Evolutionary conservation across 2,888 invertebrate species (phyloP).

Genomic region (Encarsia formosa): DNA sequence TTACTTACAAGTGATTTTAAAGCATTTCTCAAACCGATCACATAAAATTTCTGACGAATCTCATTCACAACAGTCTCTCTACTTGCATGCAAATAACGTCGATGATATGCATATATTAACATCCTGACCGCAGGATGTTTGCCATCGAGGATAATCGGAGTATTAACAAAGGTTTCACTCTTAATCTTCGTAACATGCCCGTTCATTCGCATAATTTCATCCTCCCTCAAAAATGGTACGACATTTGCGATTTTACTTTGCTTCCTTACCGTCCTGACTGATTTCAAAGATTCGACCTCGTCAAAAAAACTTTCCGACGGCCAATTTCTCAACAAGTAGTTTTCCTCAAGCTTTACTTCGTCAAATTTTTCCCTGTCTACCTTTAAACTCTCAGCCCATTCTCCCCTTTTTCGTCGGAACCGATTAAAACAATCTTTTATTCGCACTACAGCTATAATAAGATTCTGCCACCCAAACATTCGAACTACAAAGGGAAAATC

Average conservation of each 20-base stretch:
- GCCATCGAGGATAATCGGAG: slow-evolving; percentile 10
- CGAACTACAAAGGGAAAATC: background rate
- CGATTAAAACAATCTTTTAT: background rate
- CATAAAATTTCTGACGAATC: background rate
- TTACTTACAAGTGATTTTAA: background rate
- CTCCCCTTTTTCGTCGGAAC: background rate
- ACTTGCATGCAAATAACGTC: slow-evolving; percentile 6
- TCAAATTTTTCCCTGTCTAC: too few relatives aligned
- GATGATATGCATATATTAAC: slow-evolving; percentile 14
- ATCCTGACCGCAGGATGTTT: slow-evolving; percentile 4
- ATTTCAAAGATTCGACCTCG: background rate
- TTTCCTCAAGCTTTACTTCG: too few relatives aligned
- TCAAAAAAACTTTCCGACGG: background rate
- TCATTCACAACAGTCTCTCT: background rate
- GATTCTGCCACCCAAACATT: background rate
- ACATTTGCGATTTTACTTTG: background rate
- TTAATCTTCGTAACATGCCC: background rate
- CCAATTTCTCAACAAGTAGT: background rate
- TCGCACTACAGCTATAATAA: background rate
- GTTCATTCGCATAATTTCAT: background rate
- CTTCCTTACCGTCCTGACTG: background rate
- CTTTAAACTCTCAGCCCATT: too few relatives aligned
- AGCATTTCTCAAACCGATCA: background rate
- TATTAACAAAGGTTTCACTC: background rate
- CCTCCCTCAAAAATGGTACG: background rate